These are phyloP conservation scores for Deilephila porcellus DNA, from an alignment of 2,888 invertebrate species.

Conservation along the genomic window DNA sequence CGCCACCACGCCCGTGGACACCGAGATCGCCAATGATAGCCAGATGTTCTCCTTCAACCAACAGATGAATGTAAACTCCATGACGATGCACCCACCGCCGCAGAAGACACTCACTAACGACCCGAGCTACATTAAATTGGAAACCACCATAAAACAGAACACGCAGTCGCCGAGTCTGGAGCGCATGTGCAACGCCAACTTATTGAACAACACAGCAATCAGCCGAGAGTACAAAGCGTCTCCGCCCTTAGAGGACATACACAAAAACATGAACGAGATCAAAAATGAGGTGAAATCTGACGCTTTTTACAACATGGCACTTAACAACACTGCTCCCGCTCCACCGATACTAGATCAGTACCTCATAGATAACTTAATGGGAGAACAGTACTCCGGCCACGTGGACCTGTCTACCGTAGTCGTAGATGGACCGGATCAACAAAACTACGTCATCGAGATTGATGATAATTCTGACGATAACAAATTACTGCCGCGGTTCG, in stretches of 20 bases:
- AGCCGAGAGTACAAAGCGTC: constrained; percentile 77
- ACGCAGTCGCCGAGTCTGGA: constrained; percentile 78
- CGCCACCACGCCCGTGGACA: constrained; percentile 67
- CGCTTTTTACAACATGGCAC: constrained; percentile 67
- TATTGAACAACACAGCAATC: constrained; percentile 65
- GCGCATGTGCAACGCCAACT: constrained; percentile 75
- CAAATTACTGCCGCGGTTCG: constrained; percentile 72
- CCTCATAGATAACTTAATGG: constrained; percentile 74
- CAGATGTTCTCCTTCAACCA: constrained; percentile 77
- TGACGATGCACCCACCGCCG: constrained; percentile 70
- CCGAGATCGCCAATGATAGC: constrained; percentile 58
- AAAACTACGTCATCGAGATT: constrained; percentile 78
- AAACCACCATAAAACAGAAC: constrained; percentile 78
- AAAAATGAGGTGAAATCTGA: constrained; percentile 80
- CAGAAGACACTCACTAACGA: constrained; percentile 73
- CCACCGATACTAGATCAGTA: constrained; percentile 74
- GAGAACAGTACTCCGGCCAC: constrained; percentile 72
- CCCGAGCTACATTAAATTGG: constrained; percentile 79
- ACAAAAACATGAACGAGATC: constrained; percentile 76
- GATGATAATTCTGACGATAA: constrained; percentile 80
- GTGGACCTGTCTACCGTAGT: constrained; percentile 70
- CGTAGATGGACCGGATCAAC: constrained; percentile 67
- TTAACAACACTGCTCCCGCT: constrained; percentile 62
- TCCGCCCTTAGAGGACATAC: constrained; percentile 76
- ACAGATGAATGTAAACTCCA: constrained; percentile 71